Conservation (phyloP, 2,888 invertebrate genomes). For the Zootermopsis nevadensis region DNA sequence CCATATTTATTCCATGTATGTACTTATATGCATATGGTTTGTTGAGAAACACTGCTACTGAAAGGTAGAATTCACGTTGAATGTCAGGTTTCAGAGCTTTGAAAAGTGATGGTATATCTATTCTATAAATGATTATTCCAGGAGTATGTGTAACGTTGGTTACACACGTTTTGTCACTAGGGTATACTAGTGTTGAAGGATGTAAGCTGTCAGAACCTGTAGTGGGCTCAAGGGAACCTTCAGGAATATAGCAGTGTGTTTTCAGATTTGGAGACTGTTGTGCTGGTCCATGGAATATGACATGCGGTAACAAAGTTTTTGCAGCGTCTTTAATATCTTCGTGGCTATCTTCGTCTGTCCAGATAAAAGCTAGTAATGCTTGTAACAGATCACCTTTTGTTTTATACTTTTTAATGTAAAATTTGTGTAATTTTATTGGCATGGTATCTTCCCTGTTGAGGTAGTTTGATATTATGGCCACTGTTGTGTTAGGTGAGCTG, state of each 20-base stretch:
- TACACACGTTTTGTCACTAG: constrained; percentile 6
- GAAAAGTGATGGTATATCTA: constrained; percentile 25
- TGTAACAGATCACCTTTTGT: constrained; percentile 41
- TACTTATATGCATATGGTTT: constrained; percentile 24
- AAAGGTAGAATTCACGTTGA: neutral
- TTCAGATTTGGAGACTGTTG: constrained; percentile 1
- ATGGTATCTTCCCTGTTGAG: constrained; percentile 4
- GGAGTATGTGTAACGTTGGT: neutral
- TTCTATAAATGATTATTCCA: constrained; percentile 33
- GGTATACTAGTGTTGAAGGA: constrained; percentile 19
- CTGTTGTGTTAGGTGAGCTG: neutral
- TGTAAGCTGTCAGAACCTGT: neutral
- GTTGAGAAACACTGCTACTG: constrained; percentile 25
- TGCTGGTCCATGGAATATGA: constrained; percentile 24
- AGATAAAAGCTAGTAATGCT: constrained; percentile 34
- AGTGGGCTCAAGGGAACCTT: neutral
- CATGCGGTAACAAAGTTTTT: constrained; percentile 39
- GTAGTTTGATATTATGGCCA: constrained; percentile 1
- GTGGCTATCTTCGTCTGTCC: constrained; percentile 20
- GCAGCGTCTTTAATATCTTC: constrained; percentile 27
- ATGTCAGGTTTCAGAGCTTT: constrained; percentile 25
- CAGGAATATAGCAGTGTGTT: constrained; percentile 26
- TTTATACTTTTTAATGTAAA: constrained; percentile 23
- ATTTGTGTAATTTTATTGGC: neutral
- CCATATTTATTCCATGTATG: constrained; percentile 31